Percentiles rank a stretch among this genome's conserved stretches.
Conservation (phyloP, 2,797 vertebrate genomes). For the Novumbra hubbsi region DNA sequence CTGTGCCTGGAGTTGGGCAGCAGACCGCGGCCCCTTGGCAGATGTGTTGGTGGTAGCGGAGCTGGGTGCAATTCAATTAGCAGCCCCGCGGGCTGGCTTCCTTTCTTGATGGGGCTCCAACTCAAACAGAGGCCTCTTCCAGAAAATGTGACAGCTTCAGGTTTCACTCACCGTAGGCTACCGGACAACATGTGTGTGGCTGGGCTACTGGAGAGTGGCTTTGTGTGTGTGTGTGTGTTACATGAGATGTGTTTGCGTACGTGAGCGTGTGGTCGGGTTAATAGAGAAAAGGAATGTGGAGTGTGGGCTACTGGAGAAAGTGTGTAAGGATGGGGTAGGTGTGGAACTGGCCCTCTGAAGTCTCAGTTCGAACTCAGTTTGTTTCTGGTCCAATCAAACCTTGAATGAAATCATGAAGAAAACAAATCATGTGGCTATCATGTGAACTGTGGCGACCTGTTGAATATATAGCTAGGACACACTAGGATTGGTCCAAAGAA, state of each 20-base stretch:
- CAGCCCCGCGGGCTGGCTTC: background rate
- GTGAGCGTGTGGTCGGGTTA: slow-evolving; percentile 5
- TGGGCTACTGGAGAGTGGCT: background rate
- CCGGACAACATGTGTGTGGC: slow-evolving; percentile 10
- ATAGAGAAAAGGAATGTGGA: background rate
- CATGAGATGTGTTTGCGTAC: too few species aligned
- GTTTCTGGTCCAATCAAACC: background rate
- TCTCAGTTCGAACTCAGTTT: slow-evolving; percentile 3
- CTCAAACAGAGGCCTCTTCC: slow-evolving; percentile 57
- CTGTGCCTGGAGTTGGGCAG: slow-evolving; percentile 36
- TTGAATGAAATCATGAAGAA: background rate
- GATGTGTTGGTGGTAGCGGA: slow-evolving; percentile 23
- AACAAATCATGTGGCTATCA: too few species aligned
- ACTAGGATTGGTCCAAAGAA: background rate
- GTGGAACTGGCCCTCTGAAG: background rate
- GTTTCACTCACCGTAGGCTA: slow-evolving; percentile 44
- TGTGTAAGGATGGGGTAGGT: slow-evolving; percentile 26
- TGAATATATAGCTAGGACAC: background rate
- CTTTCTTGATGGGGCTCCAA: slow-evolving; percentile 54
- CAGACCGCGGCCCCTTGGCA: slow-evolving; percentile 17
- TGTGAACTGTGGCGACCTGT: background rate
- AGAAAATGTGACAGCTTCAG: slow-evolving; percentile 59
- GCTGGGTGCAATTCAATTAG: background rate
- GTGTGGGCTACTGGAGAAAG: background rate
- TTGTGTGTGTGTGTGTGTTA: too few species aligned